These are phyloP conservation scores for Pachyramphus minor DNA, from an alignment of 2,113 vertebrate genomes.

Conservation along the genomic window DNA sequence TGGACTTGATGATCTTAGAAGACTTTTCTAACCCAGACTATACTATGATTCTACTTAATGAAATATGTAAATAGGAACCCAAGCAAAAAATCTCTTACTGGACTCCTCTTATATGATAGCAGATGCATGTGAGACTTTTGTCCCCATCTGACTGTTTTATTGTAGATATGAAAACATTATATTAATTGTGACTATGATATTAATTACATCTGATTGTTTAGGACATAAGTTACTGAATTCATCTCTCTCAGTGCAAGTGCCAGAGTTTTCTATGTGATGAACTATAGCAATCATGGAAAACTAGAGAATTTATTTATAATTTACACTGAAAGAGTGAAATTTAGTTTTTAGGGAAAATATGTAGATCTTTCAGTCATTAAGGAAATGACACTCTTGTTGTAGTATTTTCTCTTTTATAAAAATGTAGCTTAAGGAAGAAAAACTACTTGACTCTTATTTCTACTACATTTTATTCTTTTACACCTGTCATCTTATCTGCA, in stretches of 20 bases:
- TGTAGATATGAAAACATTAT: conserved; percentile 68
- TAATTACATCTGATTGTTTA: conserved; percentile 70
- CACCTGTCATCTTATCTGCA: conserved; percentile 65
- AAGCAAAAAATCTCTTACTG: conserved; percentile 47
- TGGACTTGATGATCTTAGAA: neutral
- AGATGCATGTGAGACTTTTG: conserved; percentile 64
- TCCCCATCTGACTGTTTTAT: conserved; percentile 68
- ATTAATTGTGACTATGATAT: conserved; percentile 68
- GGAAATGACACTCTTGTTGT: conserved; percentile 58
- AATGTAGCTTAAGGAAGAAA: conserved; percentile 62
- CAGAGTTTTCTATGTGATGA: conserved; percentile 36
- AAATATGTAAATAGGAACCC: conserved; percentile 67
- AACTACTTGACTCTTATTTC: conserved; percentile 66
- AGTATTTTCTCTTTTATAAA: conserved; percentile 67
- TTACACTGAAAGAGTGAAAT: conserved; percentile 51
- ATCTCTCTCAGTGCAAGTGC: conserved; percentile 56
- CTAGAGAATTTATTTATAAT: conserved; percentile 67
- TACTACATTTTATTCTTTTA: conserved; percentile 64
- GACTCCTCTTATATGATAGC: conserved; percentile 57
- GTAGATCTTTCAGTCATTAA: conserved; percentile 64
- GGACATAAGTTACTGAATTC: conserved; percentile 34
- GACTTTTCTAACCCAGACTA: neutral
- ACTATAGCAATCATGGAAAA: conserved; percentile 40
- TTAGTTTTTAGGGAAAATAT: conserved; percentile 47
- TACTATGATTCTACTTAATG: neutral